Evolutionary conservation across 2,113 vertebrate genomes (phyloP).

Genomic region (Myrmophylax atrothorax): DNA sequence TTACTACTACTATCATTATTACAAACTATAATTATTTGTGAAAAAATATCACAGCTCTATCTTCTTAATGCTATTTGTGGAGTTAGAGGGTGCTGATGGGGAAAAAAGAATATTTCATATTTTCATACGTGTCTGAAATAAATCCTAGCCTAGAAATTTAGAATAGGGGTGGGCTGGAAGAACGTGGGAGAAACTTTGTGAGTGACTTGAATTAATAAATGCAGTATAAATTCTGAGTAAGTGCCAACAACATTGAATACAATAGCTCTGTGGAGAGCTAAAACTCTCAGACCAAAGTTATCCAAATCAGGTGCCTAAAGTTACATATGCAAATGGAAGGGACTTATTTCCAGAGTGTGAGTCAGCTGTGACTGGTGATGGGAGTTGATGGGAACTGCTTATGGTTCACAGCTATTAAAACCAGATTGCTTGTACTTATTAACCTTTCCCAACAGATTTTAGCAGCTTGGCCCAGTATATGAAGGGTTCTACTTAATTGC

Average conservation of each 20-base stretch:
- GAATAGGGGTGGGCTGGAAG: not conserved
- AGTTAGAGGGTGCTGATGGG: not conserved
- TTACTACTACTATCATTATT: not conserved
- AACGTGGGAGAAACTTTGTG: constrained; percentile 12
- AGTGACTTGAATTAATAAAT: constrained; percentile 24
- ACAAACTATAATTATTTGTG: not conserved
- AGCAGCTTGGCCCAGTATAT: not conserved
- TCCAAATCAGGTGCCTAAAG: not conserved
- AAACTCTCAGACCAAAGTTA: not conserved
- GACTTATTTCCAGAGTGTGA: not conserved
- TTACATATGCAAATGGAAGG: not conserved
- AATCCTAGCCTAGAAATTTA: constrained; percentile 4
- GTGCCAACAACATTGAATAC: not conserved
- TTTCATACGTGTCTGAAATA: not conserved
- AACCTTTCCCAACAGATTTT: not conserved
- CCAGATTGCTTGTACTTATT: not conserved
- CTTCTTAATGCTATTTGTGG: not conserved
- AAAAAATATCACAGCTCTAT: not conserved
- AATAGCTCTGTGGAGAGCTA: not conserved
- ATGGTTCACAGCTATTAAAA: not conserved
- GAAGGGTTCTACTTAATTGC: not conserved
- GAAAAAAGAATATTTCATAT: not conserved
- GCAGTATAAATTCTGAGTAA: not conserved
- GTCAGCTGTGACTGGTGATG: not conserved
- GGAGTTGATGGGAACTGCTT: not conserved